Percentiles rank a stretch among this genome's conserved stretches.
These are phyloP conservation scores for Oenanthe oenanthe DNA, from an alignment of 2,113 vertebrate species.

Conservation along the genomic window DNA sequence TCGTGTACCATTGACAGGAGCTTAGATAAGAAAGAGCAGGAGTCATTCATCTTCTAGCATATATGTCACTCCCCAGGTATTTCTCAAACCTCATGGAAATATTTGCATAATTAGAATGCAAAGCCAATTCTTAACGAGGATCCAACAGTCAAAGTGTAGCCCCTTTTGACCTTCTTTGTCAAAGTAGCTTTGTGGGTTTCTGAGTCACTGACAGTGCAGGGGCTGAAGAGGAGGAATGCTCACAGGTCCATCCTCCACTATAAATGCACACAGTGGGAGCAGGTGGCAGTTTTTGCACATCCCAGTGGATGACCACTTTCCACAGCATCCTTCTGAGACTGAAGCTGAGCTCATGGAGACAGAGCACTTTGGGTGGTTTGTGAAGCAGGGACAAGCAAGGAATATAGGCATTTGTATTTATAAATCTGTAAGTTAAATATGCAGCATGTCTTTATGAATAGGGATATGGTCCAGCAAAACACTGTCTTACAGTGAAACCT, in stretches of 20 bases:
- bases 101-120: not conserved
- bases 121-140: not conserved
- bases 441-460: not conserved
- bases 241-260: not conserved
- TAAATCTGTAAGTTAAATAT: not conserved
- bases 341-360: not conserved
- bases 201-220: not conserved
- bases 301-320: not conserved
- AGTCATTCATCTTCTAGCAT: not conserved
- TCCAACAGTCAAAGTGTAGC: not conserved
- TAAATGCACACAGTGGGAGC: not conserved
- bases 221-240: not conserved
- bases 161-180: not conserved
- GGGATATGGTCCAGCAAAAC: not conserved
- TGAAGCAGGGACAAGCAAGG: not conserved
- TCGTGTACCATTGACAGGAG: not conserved
- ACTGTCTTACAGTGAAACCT: not conserved
- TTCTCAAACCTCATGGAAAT: not conserved
- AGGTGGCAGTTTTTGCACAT: not conserved
- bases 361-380: not conserved
- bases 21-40: not conserved
- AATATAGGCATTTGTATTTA: not conserved
- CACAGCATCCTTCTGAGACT: not conserved
- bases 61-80: not conserved
- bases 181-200: not conserved